Base-by-base conservation (phyloP, 2,113 vertebrate species). In the Microtus oregoni region DNA sequence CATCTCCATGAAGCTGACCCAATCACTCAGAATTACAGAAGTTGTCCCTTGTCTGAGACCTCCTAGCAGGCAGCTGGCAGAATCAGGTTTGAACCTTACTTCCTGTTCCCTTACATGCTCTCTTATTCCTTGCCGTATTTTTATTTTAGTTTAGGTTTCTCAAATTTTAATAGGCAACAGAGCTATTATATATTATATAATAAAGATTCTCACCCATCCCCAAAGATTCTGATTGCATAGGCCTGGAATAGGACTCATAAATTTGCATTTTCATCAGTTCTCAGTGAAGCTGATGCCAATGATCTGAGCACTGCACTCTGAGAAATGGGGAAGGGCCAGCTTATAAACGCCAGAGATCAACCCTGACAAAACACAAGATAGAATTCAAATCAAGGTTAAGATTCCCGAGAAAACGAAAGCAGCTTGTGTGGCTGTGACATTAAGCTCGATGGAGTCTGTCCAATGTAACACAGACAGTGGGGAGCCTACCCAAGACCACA, bases 1-100 rank as follows among this genome's bases (percentile, higher is more conserved):
- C 7, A 44, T 52, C 24, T 5, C 63, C 17, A 61, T 12, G 20
- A 73, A 47, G 38, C 73, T 92, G 38, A 73, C 41, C 50, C 83
- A 82, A 47, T 20, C 38, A 26, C 68, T 97, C n/a, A 90, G 50
- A 95, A 55, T 30, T 92, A 81, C 70, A 50, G 82, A 91, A 50
- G 52, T 7, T 11, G 50, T 65, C 41, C 38, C 30, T 70, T 50
- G 30, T 32, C 24, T 65, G 32, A 50, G 44, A 10, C 77, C 32
- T 90, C 65, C n/a, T 20, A 65, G 17, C 10, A 58, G 61, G 35
- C 52, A 79, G 19, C 10, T 32, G 26, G 91, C 47, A 55, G 28
- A 88, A 15, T 92, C 32, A 47, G 28, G 72, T 7, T 77, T 81
- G 75, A 94, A 63, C 6, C 13, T 81, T 82, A 50, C 67, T 91